Conservation (phyloP, 2,113 vertebrate genomes). For the Machaerirhynchus nigripectus region DNA sequence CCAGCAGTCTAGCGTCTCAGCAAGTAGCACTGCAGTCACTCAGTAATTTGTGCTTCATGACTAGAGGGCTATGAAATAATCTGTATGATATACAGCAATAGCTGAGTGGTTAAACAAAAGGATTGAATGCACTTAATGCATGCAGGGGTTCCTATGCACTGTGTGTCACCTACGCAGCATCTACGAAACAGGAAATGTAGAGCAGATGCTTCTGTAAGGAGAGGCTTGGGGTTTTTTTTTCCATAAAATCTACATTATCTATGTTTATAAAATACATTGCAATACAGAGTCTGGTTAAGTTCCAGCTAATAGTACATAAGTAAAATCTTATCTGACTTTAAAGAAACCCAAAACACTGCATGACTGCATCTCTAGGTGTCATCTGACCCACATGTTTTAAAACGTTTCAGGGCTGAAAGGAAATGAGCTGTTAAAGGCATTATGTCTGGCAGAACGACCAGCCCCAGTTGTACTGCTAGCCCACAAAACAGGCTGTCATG, state of each 20-base stretch:
- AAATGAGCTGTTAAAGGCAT: not conserved
- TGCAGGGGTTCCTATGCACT: not conserved
- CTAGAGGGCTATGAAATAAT: not conserved
- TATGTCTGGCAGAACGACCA: not conserved
- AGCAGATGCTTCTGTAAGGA: not conserved
- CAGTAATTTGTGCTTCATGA: not conserved
- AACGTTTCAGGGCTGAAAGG: not conserved
- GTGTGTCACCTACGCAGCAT: not conserved
- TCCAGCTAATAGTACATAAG: fast-evolving
- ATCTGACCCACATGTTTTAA: not conserved
- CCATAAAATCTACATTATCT: not conserved
- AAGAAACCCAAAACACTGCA: not conserved
- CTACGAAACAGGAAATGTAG: not conserved
- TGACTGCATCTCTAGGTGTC: not conserved
- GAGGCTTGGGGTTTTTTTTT: not conserved
- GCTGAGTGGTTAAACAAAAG: not conserved
- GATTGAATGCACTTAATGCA: not conserved
- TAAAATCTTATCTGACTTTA: not conserved
- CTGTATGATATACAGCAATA: not conserved
- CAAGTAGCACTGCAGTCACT: not conserved
- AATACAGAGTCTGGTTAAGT: not conserved
- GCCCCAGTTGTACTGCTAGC: not conserved
- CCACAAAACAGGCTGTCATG: fast-evolving
- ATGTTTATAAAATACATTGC: not conserved
- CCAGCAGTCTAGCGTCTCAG: not conserved